Evolutionary conservation across 2,113 vertebrate species (phyloP).

Genomic region (Daboia siamensis): DNA sequence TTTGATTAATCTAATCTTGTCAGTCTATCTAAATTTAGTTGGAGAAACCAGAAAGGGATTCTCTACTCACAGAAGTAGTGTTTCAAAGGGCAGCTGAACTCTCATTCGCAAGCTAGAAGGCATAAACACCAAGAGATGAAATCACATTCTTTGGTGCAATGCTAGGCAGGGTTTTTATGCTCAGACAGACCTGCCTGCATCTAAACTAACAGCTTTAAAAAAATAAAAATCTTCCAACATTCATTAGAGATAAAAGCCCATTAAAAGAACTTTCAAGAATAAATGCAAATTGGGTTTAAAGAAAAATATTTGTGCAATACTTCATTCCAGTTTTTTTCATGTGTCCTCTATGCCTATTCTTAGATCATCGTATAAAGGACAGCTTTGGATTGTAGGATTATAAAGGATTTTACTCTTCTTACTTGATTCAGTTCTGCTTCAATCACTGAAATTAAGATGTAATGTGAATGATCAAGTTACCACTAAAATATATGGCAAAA

Average conservation of each 20-base stretch:
- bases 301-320: neutral
- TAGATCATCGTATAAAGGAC: neutral
- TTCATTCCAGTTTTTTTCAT: neutral
- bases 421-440: neutral
- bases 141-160: neutral
- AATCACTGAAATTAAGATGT: neutral
- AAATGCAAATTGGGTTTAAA: neutral
- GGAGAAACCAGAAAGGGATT: rapidly evolving
- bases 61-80: rapidly evolving
- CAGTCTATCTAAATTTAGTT: conserved; percentile 16
- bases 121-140: neutral
- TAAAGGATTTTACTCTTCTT: neutral
- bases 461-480: neutral
- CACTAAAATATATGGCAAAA: neutral
- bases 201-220: neutral
- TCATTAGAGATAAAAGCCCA: neutral
- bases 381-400: neutral
- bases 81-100: neutral
- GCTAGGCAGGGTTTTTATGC: too few relatives aligned
- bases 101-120: neutral
- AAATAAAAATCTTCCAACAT: neutral
- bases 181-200: neutral
- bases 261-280: neutral
- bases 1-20: neutral
- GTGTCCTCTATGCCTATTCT: too few relatives aligned